Base-by-base conservation (phyloP, 2,888 invertebrate genomes). In the Octodonta nipae region DNA sequence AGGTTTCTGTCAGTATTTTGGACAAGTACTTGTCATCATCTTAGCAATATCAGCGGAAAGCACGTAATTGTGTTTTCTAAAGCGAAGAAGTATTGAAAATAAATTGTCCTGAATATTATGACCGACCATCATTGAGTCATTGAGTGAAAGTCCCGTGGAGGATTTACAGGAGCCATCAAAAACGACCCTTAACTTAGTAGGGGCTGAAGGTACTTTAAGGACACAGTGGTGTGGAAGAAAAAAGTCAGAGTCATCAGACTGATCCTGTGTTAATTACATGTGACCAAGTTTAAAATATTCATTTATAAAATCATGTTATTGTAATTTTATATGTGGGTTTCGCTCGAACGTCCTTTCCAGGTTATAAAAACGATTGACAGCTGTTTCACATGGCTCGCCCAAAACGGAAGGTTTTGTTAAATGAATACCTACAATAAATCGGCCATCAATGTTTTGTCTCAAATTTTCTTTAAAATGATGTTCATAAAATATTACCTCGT, bases 151-250 rank as follows among this genome's bases (percentile, higher is more conserved):
- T 5, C 43, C 42, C 3, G 37, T 28, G 3, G 13, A 22, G 5
- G 41, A 38, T 33, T 35, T 36, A 1, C 35, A 38, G 4, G 49
- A 47, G 5, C 46, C 45, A n/a, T 47, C 28, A 36, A 50, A 51
- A 5, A 50, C 49, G 5, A 47, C 45, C 10, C 49, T 28, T 14
- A 45, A 33, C 27, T 43, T 47, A 5, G 50, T 51, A 4, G 49
- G 50, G 3, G 32, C 8, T 15, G 41, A 43, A 10, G 22, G 16
- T 14, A 45, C 33, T 34, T 43, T 46, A 8, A 41, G 7, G 3
- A 52, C 48, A 8, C 36, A 41, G 33, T 52, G 49, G 35, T 52
- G 50, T 2, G 51, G 47, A 17, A 5, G 22, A 14, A 26, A 22
- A 20, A n/a, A 20, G 2, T 29, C 5, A 10, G 32, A 13, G 12